These are phyloP conservation scores for Sinelater perroti DNA, from an alignment of 2,888 invertebrate genomes.

Conservation along the genomic window DNA sequence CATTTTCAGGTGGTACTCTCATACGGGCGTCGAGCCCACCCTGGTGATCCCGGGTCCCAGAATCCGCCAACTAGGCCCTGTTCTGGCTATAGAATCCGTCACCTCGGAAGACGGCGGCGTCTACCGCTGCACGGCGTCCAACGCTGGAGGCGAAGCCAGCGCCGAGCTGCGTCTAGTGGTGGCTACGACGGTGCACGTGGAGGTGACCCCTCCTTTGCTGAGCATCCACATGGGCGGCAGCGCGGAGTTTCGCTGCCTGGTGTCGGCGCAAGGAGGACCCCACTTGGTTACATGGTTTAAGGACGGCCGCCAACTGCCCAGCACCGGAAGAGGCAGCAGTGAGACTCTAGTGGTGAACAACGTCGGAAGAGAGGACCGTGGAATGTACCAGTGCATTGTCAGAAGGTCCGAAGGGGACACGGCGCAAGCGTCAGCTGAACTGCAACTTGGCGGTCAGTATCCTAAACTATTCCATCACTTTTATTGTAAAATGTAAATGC, in stretches of 20 bases:
- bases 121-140: slow-evolving; percentile 75
- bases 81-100: slow-evolving; percentile 75
- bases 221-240: slow-evolving; percentile 79
- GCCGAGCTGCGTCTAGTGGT: slow-evolving; percentile 73
- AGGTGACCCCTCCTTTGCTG: slow-evolving; percentile 70
- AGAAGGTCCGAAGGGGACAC: slow-evolving; percentile 76
- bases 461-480: background rate
- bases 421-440: slow-evolving; percentile 78
- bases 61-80: slow-evolving; percentile 72
- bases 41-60: slow-evolving; percentile 71
- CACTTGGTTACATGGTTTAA: slow-evolving; percentile 67
- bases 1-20: slow-evolving; percentile 71
- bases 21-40: slow-evolving; percentile 71
- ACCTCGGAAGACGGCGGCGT: slow-evolving; percentile 73
- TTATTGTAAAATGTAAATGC: too few relatives aligned
- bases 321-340: slow-evolving; percentile 70
- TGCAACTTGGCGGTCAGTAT: slow-evolving; percentile 74
- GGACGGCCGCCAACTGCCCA: slow-evolving; percentile 72
- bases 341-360: slow-evolving; percentile 72
- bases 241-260: slow-evolving; percentile 74
- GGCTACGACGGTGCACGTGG: slow-evolving; percentile 72
- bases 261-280: slow-evolving; percentile 65
- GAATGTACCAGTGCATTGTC: slow-evolving; percentile 81
- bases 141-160: slow-evolving; percentile 75
- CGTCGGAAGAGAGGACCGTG: slow-evolving; percentile 76